phyloP scores from a whole-genome alignment of 1,140 invertebrate species.

The Drosophila bipectinata region DNA sequence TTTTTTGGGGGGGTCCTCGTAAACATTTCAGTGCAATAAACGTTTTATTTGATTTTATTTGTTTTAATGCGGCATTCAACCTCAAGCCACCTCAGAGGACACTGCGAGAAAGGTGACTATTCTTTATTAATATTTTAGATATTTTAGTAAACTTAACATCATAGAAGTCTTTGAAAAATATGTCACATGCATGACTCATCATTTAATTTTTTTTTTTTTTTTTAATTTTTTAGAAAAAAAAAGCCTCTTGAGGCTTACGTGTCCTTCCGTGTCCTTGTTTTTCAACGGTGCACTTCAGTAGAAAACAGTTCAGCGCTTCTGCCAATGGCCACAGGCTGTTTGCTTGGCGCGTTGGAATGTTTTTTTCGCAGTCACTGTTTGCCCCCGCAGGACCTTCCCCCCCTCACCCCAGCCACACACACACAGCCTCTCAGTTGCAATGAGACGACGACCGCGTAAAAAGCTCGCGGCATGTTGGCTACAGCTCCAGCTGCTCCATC shows the following conservation, averaged over 20 bases:
- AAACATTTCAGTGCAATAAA: conserved; percentile 44
- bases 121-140: too few species aligned
- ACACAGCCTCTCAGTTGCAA: conserved; percentile 1
- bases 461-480: conserved; percentile 43
- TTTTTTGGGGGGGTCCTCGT: conserved; percentile 5
- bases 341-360: conserved; percentile 52
- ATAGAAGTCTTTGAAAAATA: neutral
- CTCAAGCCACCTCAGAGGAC: neutral
- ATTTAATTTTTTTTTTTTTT: neutral
- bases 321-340: conserved; percentile 43
- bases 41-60: conserved; percentile 62
- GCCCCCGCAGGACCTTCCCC: neutral
- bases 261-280: neutral
- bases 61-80: conserved; percentile 47
- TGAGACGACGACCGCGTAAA: conserved; percentile 29
- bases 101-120: neutral
- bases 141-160: too few species aligned
- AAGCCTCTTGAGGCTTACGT: neutral
- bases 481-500: neutral
- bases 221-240: neutral
- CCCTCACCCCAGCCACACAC: too few species aligned
- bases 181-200: neutral
- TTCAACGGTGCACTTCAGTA: neutral
- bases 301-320: conserved; percentile 16
- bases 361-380: conserved; percentile 49